Evolutionary conservation across 2,888 invertebrate species (phyloP).

Genomic region (Agrochola lota): DNA sequence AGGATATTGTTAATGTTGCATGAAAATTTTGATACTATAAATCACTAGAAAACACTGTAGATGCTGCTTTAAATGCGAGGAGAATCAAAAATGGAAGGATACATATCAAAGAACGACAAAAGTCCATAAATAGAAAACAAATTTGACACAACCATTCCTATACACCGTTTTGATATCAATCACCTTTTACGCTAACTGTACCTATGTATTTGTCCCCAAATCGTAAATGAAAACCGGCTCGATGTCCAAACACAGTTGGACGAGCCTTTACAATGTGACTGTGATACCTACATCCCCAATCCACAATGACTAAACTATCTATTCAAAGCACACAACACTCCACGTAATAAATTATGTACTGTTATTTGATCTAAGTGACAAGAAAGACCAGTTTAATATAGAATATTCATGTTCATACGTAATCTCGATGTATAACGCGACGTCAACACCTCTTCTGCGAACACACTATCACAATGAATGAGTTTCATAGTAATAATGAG

Average conservation of each 20-base stretch:
- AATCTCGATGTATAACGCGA: conserved; percentile 58
- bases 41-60: background rate
- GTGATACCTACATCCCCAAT: conserved; percentile 23
- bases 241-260: conserved; percentile 40
- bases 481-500: conserved; percentile 69
- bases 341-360: conserved; percentile 41
- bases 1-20: conserved; percentile 28
- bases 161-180: background rate
- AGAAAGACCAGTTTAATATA: conserved; percentile 44
- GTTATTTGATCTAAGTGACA: conserved; percentile 55
- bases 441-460: conserved; percentile 62
- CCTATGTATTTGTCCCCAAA: conserved; percentile 29
- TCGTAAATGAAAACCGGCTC: conserved; percentile 33
- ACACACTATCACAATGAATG: conserved; percentile 69
- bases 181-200: conserved; percentile 24
- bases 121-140: background rate
- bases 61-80: background rate
- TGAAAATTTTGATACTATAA: conserved; percentile 6
- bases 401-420: conserved; percentile 58
- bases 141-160: background rate
- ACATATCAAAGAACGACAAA: background rate
- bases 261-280: conserved; percentile 30
- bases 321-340: conserved; percentile 44
- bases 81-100: background rate
- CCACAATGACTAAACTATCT: conserved; percentile 47